Evolutionary conservation across 2,113 vertebrate genomes (phyloP), one percentile per base, ranked within the genome.

Genomic region (Microcebus ravelobensis): DNA sequence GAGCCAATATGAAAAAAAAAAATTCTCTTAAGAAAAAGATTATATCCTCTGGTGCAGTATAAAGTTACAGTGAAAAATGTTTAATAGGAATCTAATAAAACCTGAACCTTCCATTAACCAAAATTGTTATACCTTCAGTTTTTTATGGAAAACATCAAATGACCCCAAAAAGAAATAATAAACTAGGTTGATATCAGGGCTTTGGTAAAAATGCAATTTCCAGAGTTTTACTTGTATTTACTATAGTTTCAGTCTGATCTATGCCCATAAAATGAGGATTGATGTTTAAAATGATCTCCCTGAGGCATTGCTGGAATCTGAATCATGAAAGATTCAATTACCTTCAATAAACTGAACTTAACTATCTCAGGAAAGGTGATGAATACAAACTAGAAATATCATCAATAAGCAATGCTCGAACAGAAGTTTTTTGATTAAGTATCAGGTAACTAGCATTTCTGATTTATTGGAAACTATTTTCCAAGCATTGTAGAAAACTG

Each of bases 321-420:
- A 96, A 95, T 97, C 96, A 94, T 94, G 95, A 97, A 97, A 97
- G 96, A 98, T 98, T 97, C 97, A 98, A 98, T 98, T 98, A 97
- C 95, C 91, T 97, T 97, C 97, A 98, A 97, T 97, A 98, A 97
- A 97, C 96, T 97, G 87, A 97, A 97, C 94, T 97, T 97, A 98
- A 96, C 96, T 95, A 87, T 97, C 95, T 95, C 84, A 96, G 61
- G 96, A 94, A 94, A 96, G 83, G 87, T 85, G 90, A 90, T 93
- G 97, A 95, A 97, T 97, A 97, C 87, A 97, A 95, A 97, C 95
- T 91, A 94, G 94, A 95, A 97, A 83, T 77, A 92, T 92, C 68
- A 96, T 95, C 92, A 95, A 94, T 70, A 97, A 92, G 70, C 83
- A 97, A 8, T 87, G 68, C 65, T 97, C 81, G 59, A 93, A 95